Evolutionary conservation across 2,113 vertebrate genomes (phyloP), one percentile per base, ranked within the genome.

Genomic region (Cottus gobio): DNA sequence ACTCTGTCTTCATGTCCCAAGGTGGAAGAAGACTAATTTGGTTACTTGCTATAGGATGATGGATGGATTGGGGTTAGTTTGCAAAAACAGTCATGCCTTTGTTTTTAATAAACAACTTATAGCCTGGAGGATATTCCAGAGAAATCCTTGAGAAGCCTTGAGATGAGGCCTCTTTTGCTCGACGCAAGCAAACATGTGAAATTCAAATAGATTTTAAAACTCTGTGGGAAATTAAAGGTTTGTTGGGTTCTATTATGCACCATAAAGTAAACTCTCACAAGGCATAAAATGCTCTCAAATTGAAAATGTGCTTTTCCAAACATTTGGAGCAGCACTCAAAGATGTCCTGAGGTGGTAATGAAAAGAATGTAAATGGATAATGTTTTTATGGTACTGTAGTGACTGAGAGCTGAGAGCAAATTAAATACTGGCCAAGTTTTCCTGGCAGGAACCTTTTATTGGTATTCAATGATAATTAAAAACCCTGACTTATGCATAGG

Each of bases 401-500:
- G 82, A 83, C 71, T 37, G 34, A 67, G 69, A 80, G 42, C 71
- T 37, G 34, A 67, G 69, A 80, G 42, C 71, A 89, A 89, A 89
- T 48, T 75, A 85, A 90, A 90, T 5, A 56, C 74, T 24, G 39
- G 79, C 89, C 84, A 89, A 79, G 78, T 72, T 78, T 87, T 86
- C 83, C 82, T 90, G 88, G 80, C 80, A 76, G 68, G 63, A 72
- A 39, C 8, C 11, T 89, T 91, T 91, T 86, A 93, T 85, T 89
- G 83, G 87, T 74, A 62, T 91, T 90, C 88, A 82, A 85, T 88
- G 88, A 89, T 91, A 88, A 93, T 88, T 90, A 87, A 92, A 92
- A 92, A 87, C 77, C 62, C 87, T 86, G 86, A 93, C 90, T 91
- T 95, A 93, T 90, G 89, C 93, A 95, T 37, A 76, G 92, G 90